Evolutionary conservation across 2,797 vertebrate genomes (phyloP), one percentile per base, ranked within the genome.

Genomic region (Chaunax sp.): DNA sequence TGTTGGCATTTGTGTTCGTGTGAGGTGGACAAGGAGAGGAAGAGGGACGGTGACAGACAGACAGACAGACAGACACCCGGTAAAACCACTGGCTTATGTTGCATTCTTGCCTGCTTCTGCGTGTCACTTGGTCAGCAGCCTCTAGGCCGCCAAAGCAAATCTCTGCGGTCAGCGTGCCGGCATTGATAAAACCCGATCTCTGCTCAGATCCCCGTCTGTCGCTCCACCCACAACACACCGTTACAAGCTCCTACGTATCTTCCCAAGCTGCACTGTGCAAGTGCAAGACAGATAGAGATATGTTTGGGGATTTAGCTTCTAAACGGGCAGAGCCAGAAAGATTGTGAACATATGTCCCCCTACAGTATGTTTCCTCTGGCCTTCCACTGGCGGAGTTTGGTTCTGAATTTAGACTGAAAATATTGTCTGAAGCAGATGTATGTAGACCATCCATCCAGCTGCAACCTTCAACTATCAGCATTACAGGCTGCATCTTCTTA

Each of bases 141-240:
- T 66, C 38, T 67, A 73, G 62, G 71, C 69, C 62, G 43, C 66
- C 38, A 13, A 30, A 68, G 52, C 59, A 69, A 82, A 84, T 81
- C 73, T 72, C 69, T 80, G 72, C 1, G 40, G 75, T 81, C 72
- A 22, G 60, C 49, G 22, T 54, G 67, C 62, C 38, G 37, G 37
- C 60, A 14, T 74, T 75, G 85, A 90, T 78, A 85, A 74, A 87
- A 87, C 83, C 79, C 60, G 85, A 90, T 83, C 83, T 79, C 64
- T 25, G 74, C 66, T 82, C 74, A 9, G 65, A 60, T 60, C 11
- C 26, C 62, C 30, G 69, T 62, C 60, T 72, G 69, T 9, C 20
- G 53, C 77, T 74, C 62, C 53, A 38, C 68, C n/a, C 52, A 18
- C 51, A 53, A 64, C 81, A 70, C 57, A 43, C 25, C 20, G 66